phyloP scores from a whole-genome alignment of 2,113 vertebrate genomes.

The Gymnocephalus cernua region DNA sequence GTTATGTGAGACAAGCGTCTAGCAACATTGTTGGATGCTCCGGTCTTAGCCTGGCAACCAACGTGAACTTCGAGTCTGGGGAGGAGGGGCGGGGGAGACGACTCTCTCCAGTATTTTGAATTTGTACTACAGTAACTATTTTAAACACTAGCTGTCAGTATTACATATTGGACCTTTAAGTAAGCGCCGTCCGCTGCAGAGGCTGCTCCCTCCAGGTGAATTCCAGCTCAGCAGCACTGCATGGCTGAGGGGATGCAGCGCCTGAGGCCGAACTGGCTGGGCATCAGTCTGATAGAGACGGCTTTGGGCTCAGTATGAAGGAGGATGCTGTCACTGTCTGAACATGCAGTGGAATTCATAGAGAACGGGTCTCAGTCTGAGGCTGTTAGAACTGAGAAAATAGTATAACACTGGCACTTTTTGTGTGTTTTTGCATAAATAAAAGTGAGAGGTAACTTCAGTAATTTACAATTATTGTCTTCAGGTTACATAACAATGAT shows the following conservation, averaged over 20 bases:
- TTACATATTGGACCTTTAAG: too few relatives aligned
- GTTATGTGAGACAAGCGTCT: too few relatives aligned
- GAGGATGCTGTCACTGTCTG: slow-evolving; percentile 8
- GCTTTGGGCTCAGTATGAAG: slow-evolving; percentile 9
- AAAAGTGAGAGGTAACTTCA: background rate
- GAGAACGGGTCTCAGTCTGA: background rate
- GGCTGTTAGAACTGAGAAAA: background rate
- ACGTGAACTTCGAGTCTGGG: too few relatives aligned
- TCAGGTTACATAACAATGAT: background rate
- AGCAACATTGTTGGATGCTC: too few relatives aligned
- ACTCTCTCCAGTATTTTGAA: too few relatives aligned
- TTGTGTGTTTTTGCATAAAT: background rate
- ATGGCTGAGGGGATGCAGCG: slow-evolving; percentile 33
- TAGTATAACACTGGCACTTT: background rate
- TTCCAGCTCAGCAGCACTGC: slow-evolving; percentile 44
- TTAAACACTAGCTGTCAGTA: too few relatives aligned
- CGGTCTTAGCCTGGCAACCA: too few relatives aligned
- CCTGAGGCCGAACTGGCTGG: slow-evolving; percentile 42
- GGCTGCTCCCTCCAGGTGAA: slow-evolving; percentile 59
- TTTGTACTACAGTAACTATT: too few relatives aligned
- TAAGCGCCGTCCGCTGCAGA: slow-evolving; percentile 33
- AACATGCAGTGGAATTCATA: slow-evolving; percentile 30
- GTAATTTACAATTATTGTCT: background rate
- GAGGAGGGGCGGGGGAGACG: too few relatives aligned
- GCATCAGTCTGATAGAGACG: slow-evolving; percentile 38